Evolutionary conservation across 2,888 invertebrate species (phyloP).

Genomic region (Drosophila greeni): DNA sequence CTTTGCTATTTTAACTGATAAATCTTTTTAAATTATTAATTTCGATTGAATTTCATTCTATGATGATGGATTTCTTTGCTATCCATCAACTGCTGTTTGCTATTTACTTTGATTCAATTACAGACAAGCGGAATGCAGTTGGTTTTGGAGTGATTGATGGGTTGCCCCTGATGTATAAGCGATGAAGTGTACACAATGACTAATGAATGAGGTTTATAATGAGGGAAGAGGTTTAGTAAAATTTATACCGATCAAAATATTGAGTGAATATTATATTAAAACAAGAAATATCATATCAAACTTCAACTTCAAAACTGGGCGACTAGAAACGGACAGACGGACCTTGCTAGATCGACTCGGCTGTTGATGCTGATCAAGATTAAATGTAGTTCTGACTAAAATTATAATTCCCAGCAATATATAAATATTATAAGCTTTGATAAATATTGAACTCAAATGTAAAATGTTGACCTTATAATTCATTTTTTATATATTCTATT

Average conservation of each 20-base stretch:
- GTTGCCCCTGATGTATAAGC: background rate
- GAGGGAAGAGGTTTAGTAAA: background rate
- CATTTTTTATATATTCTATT: too few relatives aligned
- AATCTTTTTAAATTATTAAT: background rate
- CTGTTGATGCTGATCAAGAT: too few relatives aligned
- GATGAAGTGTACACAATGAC: background rate
- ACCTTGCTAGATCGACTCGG: too few relatives aligned
- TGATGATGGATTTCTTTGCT: slow-evolving; percentile 1
- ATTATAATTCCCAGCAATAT: too few relatives aligned
- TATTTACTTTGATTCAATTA: slow-evolving; percentile 2
- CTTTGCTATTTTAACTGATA: too few relatives aligned
- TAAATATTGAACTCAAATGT: too few relatives aligned
- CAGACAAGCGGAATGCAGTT: slow-evolving; percentile 6
- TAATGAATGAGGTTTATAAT: background rate
- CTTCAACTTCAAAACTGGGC: too few relatives aligned
- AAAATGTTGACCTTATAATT: too few relatives aligned
- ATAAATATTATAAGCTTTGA: too few relatives aligned
- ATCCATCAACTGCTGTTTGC: background rate
- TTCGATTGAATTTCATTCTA: background rate
- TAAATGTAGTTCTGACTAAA: too few relatives aligned
- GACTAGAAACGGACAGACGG: too few relatives aligned
- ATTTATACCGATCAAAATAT: background rate
- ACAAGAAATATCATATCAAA: too few relatives aligned
- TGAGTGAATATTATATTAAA: background rate
- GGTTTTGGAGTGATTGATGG: background rate